Evolutionary conservation across 2,888 invertebrate genomes (phyloP).

Genomic region (Syrphus vitripennis): DNA sequence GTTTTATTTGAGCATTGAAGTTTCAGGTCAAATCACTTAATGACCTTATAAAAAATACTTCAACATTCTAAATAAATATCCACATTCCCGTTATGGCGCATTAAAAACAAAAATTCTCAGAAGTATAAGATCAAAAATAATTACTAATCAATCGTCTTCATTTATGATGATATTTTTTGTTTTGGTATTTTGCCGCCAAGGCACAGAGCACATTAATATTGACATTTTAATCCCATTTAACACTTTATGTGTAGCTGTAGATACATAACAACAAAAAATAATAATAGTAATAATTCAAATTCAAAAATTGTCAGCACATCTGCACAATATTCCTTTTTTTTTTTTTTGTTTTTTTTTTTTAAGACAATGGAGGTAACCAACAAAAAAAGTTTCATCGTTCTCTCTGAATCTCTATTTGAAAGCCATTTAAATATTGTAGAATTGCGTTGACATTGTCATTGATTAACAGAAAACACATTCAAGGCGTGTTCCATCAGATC

Average conservation of each 20-base stretch:
- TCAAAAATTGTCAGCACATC: conserved; percentile 4
- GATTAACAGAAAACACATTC: conserved; percentile 12
- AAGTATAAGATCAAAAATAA: conserved; percentile 7
- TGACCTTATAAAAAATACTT: background rate
- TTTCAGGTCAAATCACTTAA: background rate
- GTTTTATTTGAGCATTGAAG: background rate
- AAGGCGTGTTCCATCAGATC: conserved; percentile 27
- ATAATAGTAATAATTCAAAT: background rate
- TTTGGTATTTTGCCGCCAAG: background rate
- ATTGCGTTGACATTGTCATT: conserved; percentile 24
- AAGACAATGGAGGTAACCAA: background rate
- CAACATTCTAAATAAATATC: background rate
- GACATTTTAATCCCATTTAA: conserved; percentile 21
- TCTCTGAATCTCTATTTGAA: background rate
- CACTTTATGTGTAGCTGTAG: background rate
- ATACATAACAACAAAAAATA: background rate
- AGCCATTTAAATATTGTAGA: background rate
- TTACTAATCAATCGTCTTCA: conserved; percentile 7
- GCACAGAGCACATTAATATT: background rate
- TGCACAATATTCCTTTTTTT: background rate
- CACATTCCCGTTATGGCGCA: background rate
- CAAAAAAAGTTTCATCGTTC: background rate
- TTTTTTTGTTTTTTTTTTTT: background rate
- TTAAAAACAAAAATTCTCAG: background rate
- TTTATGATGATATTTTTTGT: background rate